Evolutionary conservation across 2,797 vertebrate species (phyloP).

Genomic region (Phoebastria nigripes): DNA sequence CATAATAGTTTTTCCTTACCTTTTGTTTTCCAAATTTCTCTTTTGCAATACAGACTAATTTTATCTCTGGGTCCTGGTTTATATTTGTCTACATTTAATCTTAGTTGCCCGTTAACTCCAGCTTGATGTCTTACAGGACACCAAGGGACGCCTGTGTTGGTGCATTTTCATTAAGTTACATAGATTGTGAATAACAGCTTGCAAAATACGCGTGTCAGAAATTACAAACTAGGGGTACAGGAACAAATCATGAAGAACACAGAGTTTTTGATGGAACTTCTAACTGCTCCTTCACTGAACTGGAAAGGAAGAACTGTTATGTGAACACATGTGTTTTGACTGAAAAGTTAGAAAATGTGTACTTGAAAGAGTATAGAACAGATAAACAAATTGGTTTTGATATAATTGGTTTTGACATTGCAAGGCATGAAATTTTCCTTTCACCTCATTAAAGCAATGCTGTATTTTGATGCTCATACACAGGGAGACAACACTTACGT

Average conservation of each 20-base stretch:
- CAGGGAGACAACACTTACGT: rapidly evolving
- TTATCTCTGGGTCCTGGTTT: not conserved
- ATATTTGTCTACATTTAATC: not conserved
- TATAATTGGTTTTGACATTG: not conserved
- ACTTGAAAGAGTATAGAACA: not conserved
- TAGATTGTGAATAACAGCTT: not conserved
- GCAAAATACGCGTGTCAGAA: not conserved
- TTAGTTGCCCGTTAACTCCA: not conserved
- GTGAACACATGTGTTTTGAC: not conserved
- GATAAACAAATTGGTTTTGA: not conserved
- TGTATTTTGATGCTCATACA: not conserved
- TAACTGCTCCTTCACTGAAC: not conserved
- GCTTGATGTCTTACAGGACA: not conserved
- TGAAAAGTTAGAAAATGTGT: not conserved
- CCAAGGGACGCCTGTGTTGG: not conserved
- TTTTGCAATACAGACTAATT: not conserved
- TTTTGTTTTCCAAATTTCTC: not conserved
- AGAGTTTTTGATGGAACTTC: not conserved
- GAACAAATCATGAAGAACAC: not conserved
- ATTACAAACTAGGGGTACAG: not conserved
- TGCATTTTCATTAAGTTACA: not conserved
- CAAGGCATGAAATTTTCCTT: not conserved
- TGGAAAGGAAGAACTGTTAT: not conserved
- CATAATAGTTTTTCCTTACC: not conserved
- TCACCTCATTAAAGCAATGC: not conserved